These are phyloP conservation scores for Pterocles orientalis DNA, from an alignment of 2,113 vertebrate species.

Conservation along the genomic window DNA sequence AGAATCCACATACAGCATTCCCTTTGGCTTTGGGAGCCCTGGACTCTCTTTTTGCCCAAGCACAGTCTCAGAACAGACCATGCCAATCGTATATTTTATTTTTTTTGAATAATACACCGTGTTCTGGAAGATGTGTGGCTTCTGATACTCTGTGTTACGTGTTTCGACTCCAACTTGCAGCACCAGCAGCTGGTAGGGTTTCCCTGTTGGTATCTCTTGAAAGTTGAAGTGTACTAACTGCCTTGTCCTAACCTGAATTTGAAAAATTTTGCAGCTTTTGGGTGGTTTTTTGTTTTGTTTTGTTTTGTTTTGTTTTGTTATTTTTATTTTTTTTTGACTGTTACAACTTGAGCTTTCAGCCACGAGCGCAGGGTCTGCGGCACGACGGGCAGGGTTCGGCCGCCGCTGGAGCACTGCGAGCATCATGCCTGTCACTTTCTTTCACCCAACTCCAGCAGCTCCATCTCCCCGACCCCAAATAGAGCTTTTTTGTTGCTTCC, in stretches of 20 bases:
- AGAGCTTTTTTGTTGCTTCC: not conserved
- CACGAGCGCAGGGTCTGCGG: not conserved
- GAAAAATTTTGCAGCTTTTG: slow-evolving; percentile 43
- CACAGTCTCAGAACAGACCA: slow-evolving; percentile 20
- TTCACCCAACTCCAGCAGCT: not conserved
- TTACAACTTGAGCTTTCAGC: slow-evolving; percentile 16
- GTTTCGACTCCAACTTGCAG: slow-evolving; percentile 55
- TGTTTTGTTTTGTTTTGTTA: no score
- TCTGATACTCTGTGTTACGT: slow-evolving; percentile 61
- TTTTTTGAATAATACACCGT: not conserved
- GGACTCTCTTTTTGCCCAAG: not conserved
- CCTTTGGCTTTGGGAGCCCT: not conserved
- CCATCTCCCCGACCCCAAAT: not conserved
- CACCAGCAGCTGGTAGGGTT: slow-evolving; percentile 64
- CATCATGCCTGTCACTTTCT: not conserved
- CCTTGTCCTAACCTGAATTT: slow-evolving; percentile 42
- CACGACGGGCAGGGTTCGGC: not conserved
- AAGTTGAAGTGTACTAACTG: slow-evolving; percentile 60
- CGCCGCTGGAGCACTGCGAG: fast-evolving
- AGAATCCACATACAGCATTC: not conserved
- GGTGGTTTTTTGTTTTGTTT: not conserved
- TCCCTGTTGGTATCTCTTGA: slow-evolving; percentile 48
- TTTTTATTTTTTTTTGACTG: slow-evolving; percentile 33
- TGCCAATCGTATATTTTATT: slow-evolving; percentile 77
- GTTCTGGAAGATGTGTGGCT: slow-evolving; percentile 59